phyloP scores from a whole-genome alignment of 1,140 invertebrate species.

The Sitobion miscanthi region DNA sequence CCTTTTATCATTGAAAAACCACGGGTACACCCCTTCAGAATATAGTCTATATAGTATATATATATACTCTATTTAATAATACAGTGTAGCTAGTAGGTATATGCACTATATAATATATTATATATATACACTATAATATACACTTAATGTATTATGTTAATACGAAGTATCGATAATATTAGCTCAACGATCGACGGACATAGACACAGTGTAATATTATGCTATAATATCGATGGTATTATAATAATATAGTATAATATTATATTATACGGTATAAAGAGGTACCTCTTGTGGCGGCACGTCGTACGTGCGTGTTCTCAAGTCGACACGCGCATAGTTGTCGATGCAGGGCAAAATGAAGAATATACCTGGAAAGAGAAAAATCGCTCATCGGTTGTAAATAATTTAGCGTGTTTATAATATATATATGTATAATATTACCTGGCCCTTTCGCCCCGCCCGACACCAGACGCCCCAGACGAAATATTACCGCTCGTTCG shows the following conservation, averaged over 20 bases:
- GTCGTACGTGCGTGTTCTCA: slow-evolving; percentile 83
- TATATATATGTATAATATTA: background rate
- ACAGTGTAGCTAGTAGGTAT: background rate
- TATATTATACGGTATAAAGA: background rate
- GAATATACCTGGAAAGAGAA: slow-evolving; percentile 69
- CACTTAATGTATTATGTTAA: background rate
- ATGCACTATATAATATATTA: background rate
- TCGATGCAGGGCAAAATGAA: slow-evolving; percentile 92
- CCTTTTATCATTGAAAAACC: background rate
- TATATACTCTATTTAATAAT: background rate
- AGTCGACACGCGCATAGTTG: slow-evolving; percentile 85
- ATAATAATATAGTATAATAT: background rate
- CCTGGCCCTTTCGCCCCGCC: slow-evolving; percentile 79
- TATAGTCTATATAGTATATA: too few species aligned
- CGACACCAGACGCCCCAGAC: slow-evolving; percentile 72
- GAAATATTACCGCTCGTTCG: slow-evolving; percentile 78
- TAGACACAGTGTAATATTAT: too few species aligned
- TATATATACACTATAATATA: background rate
- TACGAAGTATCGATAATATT: background rate
- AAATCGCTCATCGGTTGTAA: background rate
- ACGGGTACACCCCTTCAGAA: background rate
- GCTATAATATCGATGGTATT: background rate
- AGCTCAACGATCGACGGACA: background rate
- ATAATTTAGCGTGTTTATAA: background rate
- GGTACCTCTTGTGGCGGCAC: slow-evolving; percentile 80